A percentile compares a stretch with the other conserved stretches of the same genome.
phyloP scores from a whole-genome alignment of 2,797 vertebrate species.

The Pteronotus mesoamericanus region DNA sequence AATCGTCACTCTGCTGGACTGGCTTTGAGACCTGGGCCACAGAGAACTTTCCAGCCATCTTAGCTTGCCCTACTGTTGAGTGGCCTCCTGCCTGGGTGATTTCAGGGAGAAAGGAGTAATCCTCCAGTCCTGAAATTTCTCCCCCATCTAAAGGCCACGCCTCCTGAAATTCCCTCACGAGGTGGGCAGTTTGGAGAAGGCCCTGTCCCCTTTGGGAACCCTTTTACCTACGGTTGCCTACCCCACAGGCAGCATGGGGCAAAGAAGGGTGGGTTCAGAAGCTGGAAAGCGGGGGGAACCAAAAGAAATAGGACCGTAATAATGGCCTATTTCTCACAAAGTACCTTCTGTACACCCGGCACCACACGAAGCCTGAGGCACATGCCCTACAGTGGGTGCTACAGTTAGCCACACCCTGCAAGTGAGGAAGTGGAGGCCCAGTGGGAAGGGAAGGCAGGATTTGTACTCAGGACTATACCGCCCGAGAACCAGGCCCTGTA shows the following conservation, averaged over 20 bases:
- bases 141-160: background rate
- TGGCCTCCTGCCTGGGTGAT: background rate
- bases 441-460: background rate
- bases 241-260: background rate
- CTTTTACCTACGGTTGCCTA: background rate
- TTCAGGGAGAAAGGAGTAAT: background rate
- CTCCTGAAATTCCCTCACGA: background rate
- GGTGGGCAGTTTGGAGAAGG: background rate
- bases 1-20: background rate
- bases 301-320: background rate
- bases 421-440: fast-evolving
- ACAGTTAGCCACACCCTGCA: too few species aligned
- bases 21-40: background rate
- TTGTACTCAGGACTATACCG: background rate
- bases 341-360: fast-evolving
- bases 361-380: background rate
- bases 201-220: background rate
- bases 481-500: background rate
- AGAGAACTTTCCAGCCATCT: background rate
- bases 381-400: too few species aligned
- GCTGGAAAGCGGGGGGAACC: background rate
- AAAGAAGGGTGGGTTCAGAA: background rate
- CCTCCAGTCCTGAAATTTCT: background rate
- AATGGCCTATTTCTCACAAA: background rate
- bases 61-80: background rate